Base-by-base conservation (phyloP, 2,888 invertebrate genomes). In the Diarsia rubi region DNA sequence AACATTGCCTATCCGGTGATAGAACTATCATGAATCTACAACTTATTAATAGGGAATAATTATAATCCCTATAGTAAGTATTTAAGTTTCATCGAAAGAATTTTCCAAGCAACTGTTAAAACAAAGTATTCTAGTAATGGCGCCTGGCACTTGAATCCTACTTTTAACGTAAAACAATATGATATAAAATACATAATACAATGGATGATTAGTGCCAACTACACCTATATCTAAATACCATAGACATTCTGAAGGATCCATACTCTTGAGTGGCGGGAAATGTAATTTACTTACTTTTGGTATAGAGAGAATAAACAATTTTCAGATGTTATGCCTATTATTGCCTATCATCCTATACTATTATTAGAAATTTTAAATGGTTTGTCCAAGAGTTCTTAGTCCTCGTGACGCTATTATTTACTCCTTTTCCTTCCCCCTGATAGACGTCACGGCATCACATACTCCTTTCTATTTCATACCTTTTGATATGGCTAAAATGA, bases 201-300 rank as follows among this genome's bases (percentile, higher is more conserved):
- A 75, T 75, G n/a, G 24, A 49, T 59, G 12, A 59, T 79, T 49
- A 79, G 31, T 79, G 75, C 79, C 75, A 59, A 69, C 3, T 31
- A 24, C 0, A 59, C 21, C 6, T 49, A 44, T 8, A 44, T 78
- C 8, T n/a, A 57, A 42, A 54, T 59, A 11, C 27, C 1, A 42
- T 24, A 45, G 5, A 47, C 19, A 27, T 49, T 52, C 16, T 44
- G 8, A 0, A 27, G 19, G 37, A 37, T 9, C 11, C 6, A 21
- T 44, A 21, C 27, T 24, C 16, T 2, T 1, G 9, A 70, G 19
- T 24, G 2, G 9, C 5, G 1, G 21, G 21, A 16, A 27, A 27
- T n/a, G 12, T 37, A 6, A 37, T 21, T 59, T 59, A 31, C 19
- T 37, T 37, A 37, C 37, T 37, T 37, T 8, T 37, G 8, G 8